Evolutionary conservation across 2,113 vertebrate genomes (phyloP), one percentile per base, ranked within the genome.

Genomic region (Tetrao urogallus): DNA sequence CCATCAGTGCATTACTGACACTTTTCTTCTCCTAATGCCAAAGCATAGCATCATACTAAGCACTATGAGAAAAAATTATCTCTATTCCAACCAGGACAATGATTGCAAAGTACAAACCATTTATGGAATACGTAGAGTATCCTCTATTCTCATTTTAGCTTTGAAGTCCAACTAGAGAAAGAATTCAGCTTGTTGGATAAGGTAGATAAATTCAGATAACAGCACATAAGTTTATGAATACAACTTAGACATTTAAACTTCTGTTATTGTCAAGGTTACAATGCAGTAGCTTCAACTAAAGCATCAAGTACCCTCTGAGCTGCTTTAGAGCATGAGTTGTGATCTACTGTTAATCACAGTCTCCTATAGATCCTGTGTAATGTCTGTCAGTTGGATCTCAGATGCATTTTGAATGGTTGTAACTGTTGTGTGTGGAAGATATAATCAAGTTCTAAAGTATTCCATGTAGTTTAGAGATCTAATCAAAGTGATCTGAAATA

Each of bases 401-500:
- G 82, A 3, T 1, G 8, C 0, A 0, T 48, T 93, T 21, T 56
- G 14, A 34, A 40, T 16, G 13, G 2, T 10, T 22, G 5, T 13
- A 7, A 2, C 6, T n/a, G n/a, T 2, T 25, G 11, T 5, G 7
- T 14, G 14, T 14, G 45, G 45, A 34, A 19, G 25, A 45, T 8
- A 61, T 25, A 77, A 58, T n/a, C 19, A 43, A 58, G 13, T 1
- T 18, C 25, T 16, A 48, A 30, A 13, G 19, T 27, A 32, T n/a
- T 66, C 30, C 14, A 11, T n/a, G 15, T 8, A 56, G 3, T 52
- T 36, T 36, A 84, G 56, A 80, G 15, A 11, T 38, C 5, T 47
- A 19, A 47, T 8, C 21, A 60, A 4, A 22, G 30, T 42, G 5
- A 50, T 19, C 28, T 56, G 54, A 56, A 50, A 21, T 25, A 45